Conservation (phyloP, 2,888 invertebrate genomes). For the Trisateles emortualis region DNA sequence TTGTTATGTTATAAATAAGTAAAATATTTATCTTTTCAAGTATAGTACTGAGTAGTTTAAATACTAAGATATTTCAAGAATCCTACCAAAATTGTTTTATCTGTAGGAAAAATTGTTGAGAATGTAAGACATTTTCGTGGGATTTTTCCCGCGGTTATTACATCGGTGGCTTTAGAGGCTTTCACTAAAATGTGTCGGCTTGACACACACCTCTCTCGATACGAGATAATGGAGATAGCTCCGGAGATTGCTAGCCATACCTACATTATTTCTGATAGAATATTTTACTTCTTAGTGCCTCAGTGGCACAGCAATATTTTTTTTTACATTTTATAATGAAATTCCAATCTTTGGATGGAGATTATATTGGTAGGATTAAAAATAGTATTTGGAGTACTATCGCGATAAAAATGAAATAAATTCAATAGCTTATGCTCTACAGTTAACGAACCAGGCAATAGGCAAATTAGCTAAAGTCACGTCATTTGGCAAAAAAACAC, state of each 20-base stretch:
- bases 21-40: no score
- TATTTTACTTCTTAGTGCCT: conserved; percentile 4
- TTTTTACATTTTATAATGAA: neutral
- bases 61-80: neutral
- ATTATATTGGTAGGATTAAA: no score
- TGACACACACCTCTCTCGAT: conserved; percentile 13
- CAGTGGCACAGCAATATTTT: neutral
- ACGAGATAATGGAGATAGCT: conserved; percentile 31
- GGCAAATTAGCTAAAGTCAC: no score
- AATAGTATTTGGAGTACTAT: no score
- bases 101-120: conserved; percentile 2
- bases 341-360: no score
- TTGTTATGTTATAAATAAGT: no score
- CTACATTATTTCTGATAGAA: conserved; percentile 7
- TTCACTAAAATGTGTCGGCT: conserved; percentile 26
- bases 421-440: no score
- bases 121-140: conserved; percentile 13
- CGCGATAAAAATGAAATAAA: no score
- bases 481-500: no score
- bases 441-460: no score
- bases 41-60: no score
- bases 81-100: conserved; percentile 3
- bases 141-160: conserved; percentile 16
- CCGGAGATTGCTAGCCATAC: conserved; percentile 21
- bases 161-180: conserved; percentile 12